Percentiles rank a stretch among this genome's conserved stretches.
Conservation (phyloP, 1,140 invertebrate species). For the Samia ricini region DNA sequence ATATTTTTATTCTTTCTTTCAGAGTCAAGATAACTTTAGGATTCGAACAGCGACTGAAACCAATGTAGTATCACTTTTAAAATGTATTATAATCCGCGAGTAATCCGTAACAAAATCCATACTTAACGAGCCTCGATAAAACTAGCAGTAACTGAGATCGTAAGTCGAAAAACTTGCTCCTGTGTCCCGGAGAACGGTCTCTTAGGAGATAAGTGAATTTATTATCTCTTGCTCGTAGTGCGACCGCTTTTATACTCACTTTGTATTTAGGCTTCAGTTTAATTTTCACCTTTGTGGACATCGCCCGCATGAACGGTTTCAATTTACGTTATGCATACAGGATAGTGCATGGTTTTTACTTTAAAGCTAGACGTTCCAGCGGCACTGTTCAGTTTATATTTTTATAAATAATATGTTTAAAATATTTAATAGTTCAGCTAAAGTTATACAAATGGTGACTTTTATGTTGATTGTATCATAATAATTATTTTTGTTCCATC, state of each 20-base stretch:
- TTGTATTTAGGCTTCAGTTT: constrained; percentile 20
- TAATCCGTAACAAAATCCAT: background rate
- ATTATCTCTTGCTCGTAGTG: constrained; percentile 32
- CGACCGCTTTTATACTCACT: constrained; percentile 19
- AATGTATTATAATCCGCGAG: background rate
- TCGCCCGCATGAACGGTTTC: constrained; percentile 15
- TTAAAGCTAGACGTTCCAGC: too few species aligned
- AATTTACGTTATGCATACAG: background rate
- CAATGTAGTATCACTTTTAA: background rate
- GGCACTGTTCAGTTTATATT: too few species aligned
- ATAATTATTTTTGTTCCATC: too few species aligned
- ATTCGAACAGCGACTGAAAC: too few species aligned
- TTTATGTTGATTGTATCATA: too few species aligned
- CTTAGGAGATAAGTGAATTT: constrained; percentile 42
- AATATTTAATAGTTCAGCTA: too few species aligned
- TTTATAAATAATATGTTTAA: too few species aligned
- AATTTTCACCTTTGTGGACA: constrained; percentile 14
- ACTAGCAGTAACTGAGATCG: constrained; percentile 29
- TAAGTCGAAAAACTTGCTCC: constrained; percentile 49
- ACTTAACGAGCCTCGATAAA: constrained; percentile 19
- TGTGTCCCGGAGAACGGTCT: constrained; percentile 20
- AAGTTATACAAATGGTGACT: too few species aligned
- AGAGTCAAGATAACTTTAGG: too few species aligned
- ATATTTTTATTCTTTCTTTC: too few species aligned
- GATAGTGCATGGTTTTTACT: too few species aligned